A percentile compares a stretch with the other conserved stretches of the same genome.
Evolutionary conservation across 2,797 vertebrate species (phyloP).

Genomic region (Poecilia velifera): DNA sequence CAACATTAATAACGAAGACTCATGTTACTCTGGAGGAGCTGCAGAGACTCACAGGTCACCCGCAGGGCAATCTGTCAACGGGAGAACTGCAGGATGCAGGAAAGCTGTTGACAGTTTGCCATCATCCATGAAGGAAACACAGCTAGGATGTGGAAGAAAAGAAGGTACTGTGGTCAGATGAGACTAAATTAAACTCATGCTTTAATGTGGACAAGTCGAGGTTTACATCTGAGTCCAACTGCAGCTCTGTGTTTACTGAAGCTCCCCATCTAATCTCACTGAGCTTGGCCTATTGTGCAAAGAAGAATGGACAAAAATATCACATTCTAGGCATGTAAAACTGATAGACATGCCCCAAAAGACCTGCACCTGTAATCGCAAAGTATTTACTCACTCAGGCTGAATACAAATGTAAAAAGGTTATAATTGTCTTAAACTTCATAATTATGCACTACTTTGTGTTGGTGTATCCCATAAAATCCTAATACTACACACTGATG

Average conservation of each 20-base stretch:
- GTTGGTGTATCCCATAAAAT: not conserved
- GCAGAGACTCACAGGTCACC: not conserved
- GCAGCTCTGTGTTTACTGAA: not conserved
- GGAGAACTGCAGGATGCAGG: not conserved
- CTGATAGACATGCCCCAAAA: not conserved
- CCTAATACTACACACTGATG: not conserved
- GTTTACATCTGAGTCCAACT: not conserved
- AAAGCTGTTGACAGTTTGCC: not conserved
- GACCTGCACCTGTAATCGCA: not conserved
- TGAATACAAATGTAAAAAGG: not conserved
- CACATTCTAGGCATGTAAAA: not conserved
- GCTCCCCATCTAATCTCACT: not conserved
- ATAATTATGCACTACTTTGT: not conserved
- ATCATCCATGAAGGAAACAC: not conserved
- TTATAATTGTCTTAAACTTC: not conserved
- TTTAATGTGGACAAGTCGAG: not conserved
- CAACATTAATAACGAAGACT: not conserved
- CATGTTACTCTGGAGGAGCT: not conserved
- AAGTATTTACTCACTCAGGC: not conserved
- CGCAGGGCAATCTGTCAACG: not conserved
- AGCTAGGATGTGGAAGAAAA: not conserved
- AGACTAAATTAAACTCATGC: not conserved
- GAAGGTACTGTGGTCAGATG: not conserved
- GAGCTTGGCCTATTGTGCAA: not conserved
- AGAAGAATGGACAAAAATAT: not conserved